phyloP scores from a whole-genome alignment of 2,888 invertebrate species.

The Hanleya hanleyi region DNA sequence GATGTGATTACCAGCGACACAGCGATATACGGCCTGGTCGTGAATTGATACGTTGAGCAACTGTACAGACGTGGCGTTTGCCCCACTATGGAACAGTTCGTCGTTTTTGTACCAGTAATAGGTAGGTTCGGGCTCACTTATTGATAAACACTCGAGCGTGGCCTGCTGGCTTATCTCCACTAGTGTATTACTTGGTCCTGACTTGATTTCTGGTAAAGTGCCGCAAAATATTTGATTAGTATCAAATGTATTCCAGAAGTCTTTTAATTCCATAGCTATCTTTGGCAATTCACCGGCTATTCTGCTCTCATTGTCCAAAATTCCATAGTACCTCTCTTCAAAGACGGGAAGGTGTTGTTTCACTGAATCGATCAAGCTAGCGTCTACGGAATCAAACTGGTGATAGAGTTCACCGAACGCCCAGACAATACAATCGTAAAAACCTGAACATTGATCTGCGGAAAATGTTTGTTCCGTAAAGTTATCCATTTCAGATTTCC shows the following conservation, averaged over 20 bases:
- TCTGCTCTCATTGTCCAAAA: background rate
- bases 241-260: background rate
- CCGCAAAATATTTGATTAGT: background rate
- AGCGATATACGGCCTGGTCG: background rate
- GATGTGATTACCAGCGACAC: background rate
- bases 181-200: background rate
- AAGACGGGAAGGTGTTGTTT: background rate
- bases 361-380: background rate
- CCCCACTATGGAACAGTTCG: background rate
- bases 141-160: background rate
- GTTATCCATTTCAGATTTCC: background rate
- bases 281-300: background rate
- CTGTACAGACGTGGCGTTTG: background rate
- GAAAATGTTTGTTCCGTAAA: background rate
- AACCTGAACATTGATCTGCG: background rate
- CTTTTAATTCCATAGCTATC: background rate
- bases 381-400: background rate
- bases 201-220: background rate
- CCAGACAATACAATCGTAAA: background rate
- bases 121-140: background rate
- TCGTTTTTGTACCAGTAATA: background rate
- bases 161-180: background rate
- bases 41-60: background rate
- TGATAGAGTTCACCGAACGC: background rate
- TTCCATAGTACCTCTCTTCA: background rate